Conservation (phyloP, 2,797 vertebrate genomes). For the Molossus molossus region DNA sequence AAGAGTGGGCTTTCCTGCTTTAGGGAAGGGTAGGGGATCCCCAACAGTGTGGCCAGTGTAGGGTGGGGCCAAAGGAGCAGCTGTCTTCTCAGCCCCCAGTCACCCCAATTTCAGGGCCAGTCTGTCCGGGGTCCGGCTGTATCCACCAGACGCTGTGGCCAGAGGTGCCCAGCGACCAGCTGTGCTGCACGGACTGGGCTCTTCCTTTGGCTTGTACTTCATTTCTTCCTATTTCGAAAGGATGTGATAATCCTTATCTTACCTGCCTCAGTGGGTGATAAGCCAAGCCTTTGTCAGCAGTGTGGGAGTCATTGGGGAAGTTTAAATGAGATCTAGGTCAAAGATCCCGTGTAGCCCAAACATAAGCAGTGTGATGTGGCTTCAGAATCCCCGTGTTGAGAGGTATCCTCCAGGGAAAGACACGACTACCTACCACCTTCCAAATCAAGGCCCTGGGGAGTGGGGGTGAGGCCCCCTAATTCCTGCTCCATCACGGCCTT, state of each 20-base stretch:
- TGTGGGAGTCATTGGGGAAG: not conserved
- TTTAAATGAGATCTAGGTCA: not conserved
- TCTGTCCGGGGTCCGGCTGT: not conserved
- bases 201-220: not conserved
- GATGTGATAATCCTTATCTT: not conserved
- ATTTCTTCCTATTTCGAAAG: slow-evolving; percentile 24
- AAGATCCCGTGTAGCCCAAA: not conserved
- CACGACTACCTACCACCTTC: not conserved
- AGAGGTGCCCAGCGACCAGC: not conserved
- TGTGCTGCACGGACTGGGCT: not conserved
- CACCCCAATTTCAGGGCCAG: not conserved
- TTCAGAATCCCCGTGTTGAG: not conserved
- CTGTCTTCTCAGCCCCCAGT: not conserved
- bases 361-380: not conserved
- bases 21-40: not conserved
- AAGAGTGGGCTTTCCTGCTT: not conserved
- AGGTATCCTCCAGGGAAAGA: not conserved
- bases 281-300: not conserved
- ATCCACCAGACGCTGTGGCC: not conserved
- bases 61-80: not conserved
- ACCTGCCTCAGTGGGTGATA: not conserved
- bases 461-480: not conserved
- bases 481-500: not conserved
- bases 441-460: not conserved
- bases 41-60: not conserved